Evolutionary conservation across 2,888 invertebrate genomes (phyloP), one percentile per base, ranked within the genome.

Genomic region (Athetis lepigone): DNA sequence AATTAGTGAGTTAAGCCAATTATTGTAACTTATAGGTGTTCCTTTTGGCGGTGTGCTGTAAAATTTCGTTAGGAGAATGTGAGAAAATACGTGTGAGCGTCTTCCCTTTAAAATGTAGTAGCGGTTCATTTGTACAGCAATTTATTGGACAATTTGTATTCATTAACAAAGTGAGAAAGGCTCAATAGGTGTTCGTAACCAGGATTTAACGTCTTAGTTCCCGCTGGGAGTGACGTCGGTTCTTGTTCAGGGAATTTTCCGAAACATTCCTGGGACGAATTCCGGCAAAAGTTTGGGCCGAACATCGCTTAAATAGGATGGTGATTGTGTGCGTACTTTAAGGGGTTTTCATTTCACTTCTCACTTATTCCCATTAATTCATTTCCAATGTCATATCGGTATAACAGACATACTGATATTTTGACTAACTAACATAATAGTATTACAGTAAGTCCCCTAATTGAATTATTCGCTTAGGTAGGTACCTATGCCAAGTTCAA

Each of bases 121-220:
- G 68, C 80, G 83, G 83, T 85, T 88, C 86, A 85, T 82, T 87
- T 83, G 72, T 80, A 83, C 75, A 80, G 81, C 84, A 87, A 88
- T 88, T 88, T 84, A 87, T 85, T 82, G 78, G 76, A 83, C 88
- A 87, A 89, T 91, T 89, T 88, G 86, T 91, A 87, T 88, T 88
- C 88, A 92, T 91, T 91, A 91, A 84, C 86, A 82, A 86, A 88
- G 85, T 87, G 85, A 87, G 85, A 83, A 85, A 85, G 83, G 87
- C 88, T 89, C 88, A 88, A 89, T 92, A 88, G 87, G 88, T 86
- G 72, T 77, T 88, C 85, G 89, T 89, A 90, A 89, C 89, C 83
- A 88, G 89, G 89, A 90, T 90, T 92, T 91, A 92, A 93, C 90
- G 89, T 93, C 93, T 93, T 88, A 90, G 86, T 93, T 89, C 84